Conservation (phyloP, 2,113 vertebrate genomes). For the Oreochromis aureus region DNA sequence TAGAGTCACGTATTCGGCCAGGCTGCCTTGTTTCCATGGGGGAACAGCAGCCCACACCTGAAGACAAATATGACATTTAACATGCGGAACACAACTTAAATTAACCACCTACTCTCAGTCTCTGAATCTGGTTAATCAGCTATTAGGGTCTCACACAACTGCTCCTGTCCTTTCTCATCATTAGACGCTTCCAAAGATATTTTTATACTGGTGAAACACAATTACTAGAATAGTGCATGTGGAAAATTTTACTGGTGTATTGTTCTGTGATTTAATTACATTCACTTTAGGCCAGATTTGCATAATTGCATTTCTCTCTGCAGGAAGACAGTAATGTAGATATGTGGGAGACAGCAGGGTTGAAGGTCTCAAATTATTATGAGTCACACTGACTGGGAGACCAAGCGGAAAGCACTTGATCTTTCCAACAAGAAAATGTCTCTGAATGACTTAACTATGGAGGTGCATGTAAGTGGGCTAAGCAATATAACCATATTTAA, state of each 20-base stretch:
- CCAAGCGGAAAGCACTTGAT: background rate
- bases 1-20: constrained; percentile 87
- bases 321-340: background rate
- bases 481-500: background rate
- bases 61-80: constrained; percentile 25
- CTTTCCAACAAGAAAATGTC: background rate
- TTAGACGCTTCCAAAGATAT: background rate
- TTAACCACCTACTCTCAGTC: background rate
- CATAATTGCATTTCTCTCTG: background rate
- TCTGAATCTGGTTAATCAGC: background rate
- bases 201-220: background rate
- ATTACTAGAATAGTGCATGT: background rate
- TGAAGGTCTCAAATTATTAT: background rate
- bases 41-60: constrained; percentile 93
- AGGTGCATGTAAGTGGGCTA: background rate
- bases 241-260: background rate
- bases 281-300: background rate
- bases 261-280: constrained; percentile 4
- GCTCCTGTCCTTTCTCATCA: background rate
- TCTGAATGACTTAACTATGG: background rate
- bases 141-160: background rate
- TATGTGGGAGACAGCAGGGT: background rate
- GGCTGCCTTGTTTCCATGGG: constrained; percentile 92
- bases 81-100: background rate
- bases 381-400: background rate